These are phyloP conservation scores for Patiria pectinifera DNA, from an alignment of 53 echinoderm and acorn worm species.

Conservation along the genomic window DNA sequence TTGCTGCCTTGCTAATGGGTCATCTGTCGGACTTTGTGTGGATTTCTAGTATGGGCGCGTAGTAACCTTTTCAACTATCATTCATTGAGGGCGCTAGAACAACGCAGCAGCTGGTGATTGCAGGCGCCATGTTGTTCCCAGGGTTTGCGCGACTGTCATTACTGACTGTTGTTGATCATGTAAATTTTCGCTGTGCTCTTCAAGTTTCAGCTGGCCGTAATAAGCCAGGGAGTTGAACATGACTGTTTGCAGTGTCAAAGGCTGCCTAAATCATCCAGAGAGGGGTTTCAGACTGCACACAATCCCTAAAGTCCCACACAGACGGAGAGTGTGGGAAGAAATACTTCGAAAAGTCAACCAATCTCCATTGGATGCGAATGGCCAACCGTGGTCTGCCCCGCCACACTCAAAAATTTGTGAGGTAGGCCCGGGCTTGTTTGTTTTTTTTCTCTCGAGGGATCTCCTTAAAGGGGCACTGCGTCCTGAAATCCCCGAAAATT, in stretches of 20 bases:
- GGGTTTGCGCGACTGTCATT: background rate
- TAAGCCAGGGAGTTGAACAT: background rate
- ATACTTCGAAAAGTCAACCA: constrained; percentile 3
- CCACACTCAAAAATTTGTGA: background rate
- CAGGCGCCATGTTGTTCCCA: constrained; percentile 1
- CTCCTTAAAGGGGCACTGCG: no score
- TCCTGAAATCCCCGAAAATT: no score
- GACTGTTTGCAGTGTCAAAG: constrained; percentile 58
- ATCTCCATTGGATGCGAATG: background rate
- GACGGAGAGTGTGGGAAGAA: constrained; percentile 65
- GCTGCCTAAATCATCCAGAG: constrained; percentile 57
- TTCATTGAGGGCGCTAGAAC: background rate
- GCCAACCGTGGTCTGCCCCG: background rate
- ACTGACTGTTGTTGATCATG: no score
- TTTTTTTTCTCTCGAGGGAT: no score
- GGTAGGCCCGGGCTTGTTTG: background rate
- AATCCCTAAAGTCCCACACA: constrained; percentile 52
- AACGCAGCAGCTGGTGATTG: no score
- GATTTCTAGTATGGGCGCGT: no score
- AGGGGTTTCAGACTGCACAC: constrained; percentile 45
- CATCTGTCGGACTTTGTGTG: no score
- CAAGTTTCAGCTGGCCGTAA: no score
- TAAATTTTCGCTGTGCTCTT: no score
- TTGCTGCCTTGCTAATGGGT: no score
- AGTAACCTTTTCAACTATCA: background rate